Conservation (phyloP, 2,113 vertebrate species). For the Ramphastos sulfuratus region DNA sequence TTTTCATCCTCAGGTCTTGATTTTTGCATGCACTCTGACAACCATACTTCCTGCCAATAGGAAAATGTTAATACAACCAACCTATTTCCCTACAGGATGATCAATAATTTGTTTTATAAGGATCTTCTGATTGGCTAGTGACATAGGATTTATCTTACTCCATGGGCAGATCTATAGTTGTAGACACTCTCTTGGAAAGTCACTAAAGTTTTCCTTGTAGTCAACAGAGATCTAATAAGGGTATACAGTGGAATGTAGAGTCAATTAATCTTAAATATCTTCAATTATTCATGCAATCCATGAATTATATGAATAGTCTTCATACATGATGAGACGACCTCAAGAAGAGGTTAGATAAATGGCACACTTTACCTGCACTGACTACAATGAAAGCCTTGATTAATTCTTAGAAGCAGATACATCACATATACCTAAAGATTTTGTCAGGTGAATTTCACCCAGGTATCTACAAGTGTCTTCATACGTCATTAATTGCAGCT, state of each 20-base stretch:
- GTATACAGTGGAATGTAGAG: background rate
- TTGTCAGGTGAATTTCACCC: background rate
- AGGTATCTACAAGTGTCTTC: background rate
- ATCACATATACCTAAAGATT: background rate
- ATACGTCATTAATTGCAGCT: background rate
- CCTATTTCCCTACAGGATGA: background rate
- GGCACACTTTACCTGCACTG: background rate
- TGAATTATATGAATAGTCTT: background rate
- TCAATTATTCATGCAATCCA: background rate
- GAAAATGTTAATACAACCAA: background rate
- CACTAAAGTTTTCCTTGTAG: background rate
- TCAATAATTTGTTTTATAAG: background rate
- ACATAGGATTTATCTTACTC: background rate
- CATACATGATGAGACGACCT: background rate
- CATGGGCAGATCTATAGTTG: background rate
- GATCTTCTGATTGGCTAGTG: background rate
- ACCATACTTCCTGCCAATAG: background rate
- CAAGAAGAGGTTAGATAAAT: background rate
- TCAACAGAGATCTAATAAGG: background rate
- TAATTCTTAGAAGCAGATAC: background rate
- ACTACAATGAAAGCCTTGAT: background rate
- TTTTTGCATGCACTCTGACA: background rate
- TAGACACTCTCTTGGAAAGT: background rate
- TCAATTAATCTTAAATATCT: background rate
- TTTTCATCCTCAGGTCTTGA: background rate